phyloP scores from a whole-genome alignment of 2,888 invertebrate species.

The Mythimna loreyi region DNA sequence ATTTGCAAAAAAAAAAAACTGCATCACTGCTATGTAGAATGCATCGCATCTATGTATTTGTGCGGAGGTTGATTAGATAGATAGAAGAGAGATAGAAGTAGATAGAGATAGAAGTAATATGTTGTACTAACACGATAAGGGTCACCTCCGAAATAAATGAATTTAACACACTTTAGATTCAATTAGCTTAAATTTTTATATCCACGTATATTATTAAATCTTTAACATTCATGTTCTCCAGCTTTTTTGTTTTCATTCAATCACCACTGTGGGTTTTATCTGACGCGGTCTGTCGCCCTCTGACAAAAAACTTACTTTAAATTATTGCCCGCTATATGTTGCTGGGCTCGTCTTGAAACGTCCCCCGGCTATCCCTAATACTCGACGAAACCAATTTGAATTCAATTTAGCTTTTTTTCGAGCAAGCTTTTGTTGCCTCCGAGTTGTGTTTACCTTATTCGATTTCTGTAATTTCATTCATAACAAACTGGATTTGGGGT shows the following conservation, averaged over 20 bases:
- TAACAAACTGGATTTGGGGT: conserved; percentile 91
- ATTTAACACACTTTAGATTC: conserved; percentile 4
- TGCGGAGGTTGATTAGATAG: too few relatives aligned
- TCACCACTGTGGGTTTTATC: conserved; percentile 79
- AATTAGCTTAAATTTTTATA: not conserved
- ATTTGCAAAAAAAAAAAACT: too few relatives aligned
- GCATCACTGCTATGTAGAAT: too few relatives aligned
- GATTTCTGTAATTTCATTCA: conserved; percentile 91
- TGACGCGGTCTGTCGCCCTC: conserved; percentile 79
- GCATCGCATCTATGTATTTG: too few relatives aligned
- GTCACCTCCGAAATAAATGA: too few relatives aligned
- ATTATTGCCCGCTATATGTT: conserved; percentile 84
- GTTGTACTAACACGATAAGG: too few relatives aligned
- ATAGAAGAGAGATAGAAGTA: too few relatives aligned
- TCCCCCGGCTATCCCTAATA: conserved; percentile 89
- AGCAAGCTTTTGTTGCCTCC: conserved; percentile 90
- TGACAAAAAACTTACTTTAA: conserved; percentile 88
- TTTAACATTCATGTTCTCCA: conserved; percentile 10
- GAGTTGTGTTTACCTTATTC: conserved; percentile 91
- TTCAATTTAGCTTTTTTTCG: conserved; percentile 91
- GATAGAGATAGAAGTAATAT: too few relatives aligned
- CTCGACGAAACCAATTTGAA: conserved; percentile 91
- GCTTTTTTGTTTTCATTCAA: conserved; percentile 78
- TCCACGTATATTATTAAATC: conserved; percentile 1
- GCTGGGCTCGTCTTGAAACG: conserved; percentile 82